These are phyloP conservation scores for Volucella inflata DNA, from an alignment of 2,888 invertebrate species.

Conservation along the genomic window DNA sequence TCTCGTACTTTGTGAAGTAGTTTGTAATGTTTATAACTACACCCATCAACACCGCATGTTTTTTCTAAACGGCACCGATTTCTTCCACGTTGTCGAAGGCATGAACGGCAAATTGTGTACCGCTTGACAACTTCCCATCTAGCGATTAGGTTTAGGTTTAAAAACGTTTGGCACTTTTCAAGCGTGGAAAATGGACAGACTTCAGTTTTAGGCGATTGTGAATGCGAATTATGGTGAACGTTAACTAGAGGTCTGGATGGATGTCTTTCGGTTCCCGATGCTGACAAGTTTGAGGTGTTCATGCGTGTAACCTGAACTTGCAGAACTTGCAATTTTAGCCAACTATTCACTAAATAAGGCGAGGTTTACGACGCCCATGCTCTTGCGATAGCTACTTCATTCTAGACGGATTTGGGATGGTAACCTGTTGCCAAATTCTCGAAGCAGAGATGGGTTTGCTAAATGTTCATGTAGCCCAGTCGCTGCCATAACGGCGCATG, in stretches of 20 bases:
- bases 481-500: conserved; percentile 25
- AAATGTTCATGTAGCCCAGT: neutral
- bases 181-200: too few relatives aligned
- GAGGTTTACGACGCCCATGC: neutral
- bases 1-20: too few relatives aligned
- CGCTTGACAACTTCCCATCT: conserved; percentile 50
- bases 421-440: conserved; percentile 20
- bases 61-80: conserved; percentile 28
- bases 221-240: too few relatives aligned
- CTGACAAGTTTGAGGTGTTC: too few relatives aligned
- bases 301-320: too few relatives aligned
- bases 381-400: neutral
- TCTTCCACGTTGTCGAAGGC: conserved; percentile 46
- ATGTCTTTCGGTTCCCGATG: too few relatives aligned
- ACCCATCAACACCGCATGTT: too few relatives aligned
- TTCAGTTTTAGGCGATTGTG: too few relatives aligned
- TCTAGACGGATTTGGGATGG: conserved; percentile 4
- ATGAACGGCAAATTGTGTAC: conserved; percentile 42
- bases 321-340: neutral
- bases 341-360: conserved; percentile 4
- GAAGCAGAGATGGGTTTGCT: conserved; percentile 13
- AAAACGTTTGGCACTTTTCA: neutral
- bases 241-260: too few relatives aligned
- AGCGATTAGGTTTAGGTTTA: conserved; percentile 27
- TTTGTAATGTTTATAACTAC: too few relatives aligned